These are phyloP conservation scores for Tetranychus urticae DNA, from an alignment of 1,140 invertebrate genomes.

Conservation along the genomic window DNA sequence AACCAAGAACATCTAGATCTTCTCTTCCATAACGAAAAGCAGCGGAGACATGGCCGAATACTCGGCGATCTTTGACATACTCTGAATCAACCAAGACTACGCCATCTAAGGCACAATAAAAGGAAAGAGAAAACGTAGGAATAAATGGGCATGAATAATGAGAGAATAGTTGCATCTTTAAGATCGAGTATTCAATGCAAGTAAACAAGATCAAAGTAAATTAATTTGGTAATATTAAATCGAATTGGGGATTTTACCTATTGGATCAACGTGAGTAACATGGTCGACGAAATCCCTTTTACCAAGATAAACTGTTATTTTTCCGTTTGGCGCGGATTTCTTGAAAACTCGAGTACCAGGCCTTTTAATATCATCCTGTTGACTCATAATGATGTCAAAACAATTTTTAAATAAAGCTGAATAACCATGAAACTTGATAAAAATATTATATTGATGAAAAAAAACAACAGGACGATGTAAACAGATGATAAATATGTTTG, in stretches of 20 bases:
- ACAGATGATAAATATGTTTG: no score
- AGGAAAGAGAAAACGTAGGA: constrained; percentile 1
- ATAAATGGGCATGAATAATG: background rate
- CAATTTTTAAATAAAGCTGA: no score
- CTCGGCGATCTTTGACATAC: constrained; percentile 81
- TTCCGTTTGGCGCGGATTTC: background rate
- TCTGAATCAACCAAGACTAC: constrained; percentile 95
- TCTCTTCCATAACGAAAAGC: constrained; percentile 95
- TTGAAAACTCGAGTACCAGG: background rate
- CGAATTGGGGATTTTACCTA: constrained; percentile 35
- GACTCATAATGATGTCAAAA: no score
- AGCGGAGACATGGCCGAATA: constrained; percentile 85
- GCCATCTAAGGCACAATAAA: constrained; percentile 40
- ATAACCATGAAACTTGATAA: no score
- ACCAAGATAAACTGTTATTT: constrained; percentile 68
- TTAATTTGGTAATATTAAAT: no score
- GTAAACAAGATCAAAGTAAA: background rate
- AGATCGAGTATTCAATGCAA: background rate
- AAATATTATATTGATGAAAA: no score
- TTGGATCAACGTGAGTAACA: constrained; percentile 65
- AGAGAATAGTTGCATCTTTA: background rate
- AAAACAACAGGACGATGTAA: no score
- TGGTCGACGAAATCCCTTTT: constrained; percentile 92
- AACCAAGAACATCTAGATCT: constrained; percentile 85
- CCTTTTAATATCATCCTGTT: no score